Conservation (phyloP, 2,797 vertebrate species). For the Hephaestus fuliginosus region DNA sequence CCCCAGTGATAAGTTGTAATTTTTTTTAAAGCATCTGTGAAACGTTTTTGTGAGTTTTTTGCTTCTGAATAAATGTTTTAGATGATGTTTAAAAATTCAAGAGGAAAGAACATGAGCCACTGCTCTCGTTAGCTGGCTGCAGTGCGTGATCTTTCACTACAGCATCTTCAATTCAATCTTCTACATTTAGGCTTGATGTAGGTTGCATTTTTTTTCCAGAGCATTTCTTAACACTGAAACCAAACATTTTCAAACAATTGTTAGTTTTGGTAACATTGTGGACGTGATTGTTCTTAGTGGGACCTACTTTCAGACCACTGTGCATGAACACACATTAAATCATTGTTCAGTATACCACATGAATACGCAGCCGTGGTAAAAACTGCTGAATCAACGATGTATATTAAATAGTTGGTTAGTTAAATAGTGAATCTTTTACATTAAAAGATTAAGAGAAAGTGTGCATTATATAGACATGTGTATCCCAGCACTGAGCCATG, state of each 20-base stretch:
- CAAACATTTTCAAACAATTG: neutral
- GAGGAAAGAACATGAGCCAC: conserved; percentile 15
- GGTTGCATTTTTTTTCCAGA: neutral
- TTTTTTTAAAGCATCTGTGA: neutral
- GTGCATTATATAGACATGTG: conserved; percentile 29
- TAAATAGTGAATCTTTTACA: no score
- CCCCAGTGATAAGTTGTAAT: neutral
- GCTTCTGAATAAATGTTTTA: conserved; percentile 40
- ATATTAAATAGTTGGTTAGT: neutral
- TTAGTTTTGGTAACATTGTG: neutral
- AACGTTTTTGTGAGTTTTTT: conserved; percentile 11
- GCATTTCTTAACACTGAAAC: neutral
- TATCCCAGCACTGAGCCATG: conserved; percentile 15
- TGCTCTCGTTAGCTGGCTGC: conserved; percentile 41
- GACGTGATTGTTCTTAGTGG: neutral
- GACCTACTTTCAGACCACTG: neutral
- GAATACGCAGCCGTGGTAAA: neutral
- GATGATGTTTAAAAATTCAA: conserved; percentile 52
- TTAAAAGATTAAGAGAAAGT: no score
- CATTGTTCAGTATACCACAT: neutral
- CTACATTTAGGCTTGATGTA: neutral
- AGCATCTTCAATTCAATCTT: conserved; percentile 8
- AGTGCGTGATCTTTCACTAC: neutral
- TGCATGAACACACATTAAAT: neutral
- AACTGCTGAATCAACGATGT: neutral